Percentiles rank a stretch among this genome's conserved stretches.
These are phyloP conservation scores for Lacanobia wlatinum DNA, from an alignment of 2,888 invertebrate species.

Conservation along the genomic window DNA sequence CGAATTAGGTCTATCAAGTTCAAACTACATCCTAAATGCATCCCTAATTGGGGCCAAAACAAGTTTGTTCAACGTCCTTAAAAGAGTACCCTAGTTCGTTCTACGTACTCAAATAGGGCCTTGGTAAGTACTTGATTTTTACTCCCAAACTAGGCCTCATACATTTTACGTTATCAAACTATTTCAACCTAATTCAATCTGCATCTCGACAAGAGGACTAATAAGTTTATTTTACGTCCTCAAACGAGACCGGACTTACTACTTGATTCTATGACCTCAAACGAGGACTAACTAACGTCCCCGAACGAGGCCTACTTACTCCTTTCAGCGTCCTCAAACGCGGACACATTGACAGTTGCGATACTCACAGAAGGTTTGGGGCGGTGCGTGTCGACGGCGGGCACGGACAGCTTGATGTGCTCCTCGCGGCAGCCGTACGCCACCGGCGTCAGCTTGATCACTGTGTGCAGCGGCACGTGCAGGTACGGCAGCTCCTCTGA, in stretches of 20 bases:
- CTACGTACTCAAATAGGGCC: too few species aligned
- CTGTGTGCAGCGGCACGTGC: conserved; percentile 97
- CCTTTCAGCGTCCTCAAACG: background rate
- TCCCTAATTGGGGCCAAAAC: too few species aligned
- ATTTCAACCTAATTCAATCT: too few species aligned
- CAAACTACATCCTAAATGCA: too few species aligned
- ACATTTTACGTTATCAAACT: too few species aligned
- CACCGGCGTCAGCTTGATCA: conserved; percentile 99
- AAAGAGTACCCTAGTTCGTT: too few species aligned
- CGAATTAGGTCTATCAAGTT: too few species aligned
- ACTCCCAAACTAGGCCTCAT: too few species aligned
- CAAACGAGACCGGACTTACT: background rate
- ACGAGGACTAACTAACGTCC: background rate
- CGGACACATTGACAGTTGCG: conserved; percentile 12
- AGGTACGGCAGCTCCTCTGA: conserved; percentile 97
- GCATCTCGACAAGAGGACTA: too few species aligned
- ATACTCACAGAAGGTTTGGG: conserved; percentile 95
- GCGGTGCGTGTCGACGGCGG: conserved; percentile 99
- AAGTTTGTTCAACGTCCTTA: too few species aligned
- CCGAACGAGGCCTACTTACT: background rate
- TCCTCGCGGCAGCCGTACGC: conserved; percentile 99
- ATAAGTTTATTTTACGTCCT: background rate
- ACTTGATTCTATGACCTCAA: background rate
- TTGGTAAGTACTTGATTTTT: too few species aligned
- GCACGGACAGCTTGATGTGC: conserved; percentile 97